Evolutionary conservation across 2,113 vertebrate genomes (phyloP).

Genomic region (Callipepla squamata): DNA sequence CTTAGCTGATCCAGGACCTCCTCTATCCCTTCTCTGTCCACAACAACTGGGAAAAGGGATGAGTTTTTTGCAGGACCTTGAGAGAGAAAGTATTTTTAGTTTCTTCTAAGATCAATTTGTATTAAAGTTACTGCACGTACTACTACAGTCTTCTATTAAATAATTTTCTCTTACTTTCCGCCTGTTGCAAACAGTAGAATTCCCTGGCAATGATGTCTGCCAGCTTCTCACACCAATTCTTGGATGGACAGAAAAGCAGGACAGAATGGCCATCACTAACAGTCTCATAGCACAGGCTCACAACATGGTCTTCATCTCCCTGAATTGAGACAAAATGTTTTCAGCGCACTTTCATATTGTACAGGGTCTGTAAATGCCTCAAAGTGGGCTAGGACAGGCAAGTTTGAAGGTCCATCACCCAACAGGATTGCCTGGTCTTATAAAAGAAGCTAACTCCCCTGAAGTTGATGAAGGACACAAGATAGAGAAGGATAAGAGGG

Average conservation of each 20-base stretch:
- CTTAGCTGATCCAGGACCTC: constrained; percentile 90
- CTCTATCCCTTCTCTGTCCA: constrained; percentile 81
- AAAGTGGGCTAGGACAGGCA: background rate
- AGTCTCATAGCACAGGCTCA: constrained; percentile 95
- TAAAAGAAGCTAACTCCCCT: background rate
- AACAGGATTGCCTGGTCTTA: background rate
- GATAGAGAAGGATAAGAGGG: background rate
- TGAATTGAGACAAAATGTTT: constrained; percentile 68
- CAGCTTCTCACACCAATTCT: constrained; percentile 98
- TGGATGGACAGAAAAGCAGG: constrained; percentile 94
- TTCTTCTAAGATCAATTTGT: background rate
- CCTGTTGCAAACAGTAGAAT: constrained; percentile 85
- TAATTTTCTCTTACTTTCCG: constrained; percentile 67
- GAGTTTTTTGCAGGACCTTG: constrained; percentile 63
- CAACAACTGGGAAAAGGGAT: constrained; percentile 72
- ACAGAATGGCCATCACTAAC: constrained; percentile 88
- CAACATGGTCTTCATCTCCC: constrained; percentile 95
- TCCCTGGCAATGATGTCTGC: constrained; percentile 89
- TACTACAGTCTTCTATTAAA: background rate
- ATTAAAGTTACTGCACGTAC: background rate
- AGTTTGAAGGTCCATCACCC: background rate
- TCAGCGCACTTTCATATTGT: background rate
- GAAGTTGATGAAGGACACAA: background rate
- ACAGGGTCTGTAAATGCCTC: background rate
- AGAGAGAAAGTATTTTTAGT: background rate